These are phyloP conservation scores for Orchesella cincta DNA, from an alignment of 1,140 invertebrate species.

Conservation along the genomic window DNA sequence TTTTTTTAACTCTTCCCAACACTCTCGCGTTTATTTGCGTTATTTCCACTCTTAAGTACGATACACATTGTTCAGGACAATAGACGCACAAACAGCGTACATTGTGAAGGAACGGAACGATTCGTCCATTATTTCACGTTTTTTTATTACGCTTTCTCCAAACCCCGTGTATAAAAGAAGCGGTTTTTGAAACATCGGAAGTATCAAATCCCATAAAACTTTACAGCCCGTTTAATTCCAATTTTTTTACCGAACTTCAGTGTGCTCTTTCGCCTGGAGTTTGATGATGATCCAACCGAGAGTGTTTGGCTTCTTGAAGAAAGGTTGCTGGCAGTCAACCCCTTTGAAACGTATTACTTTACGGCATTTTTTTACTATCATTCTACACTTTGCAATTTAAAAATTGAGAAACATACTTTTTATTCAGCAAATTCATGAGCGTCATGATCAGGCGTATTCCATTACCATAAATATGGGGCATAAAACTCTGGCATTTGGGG, in stretches of 20 bases:
- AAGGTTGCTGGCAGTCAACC: background rate
- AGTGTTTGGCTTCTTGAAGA: background rate
- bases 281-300: background rate
- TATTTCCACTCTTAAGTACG: no score
- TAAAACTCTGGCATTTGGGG: background rate
- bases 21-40: background rate
- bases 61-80: no score
- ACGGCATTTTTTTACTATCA: background rate
- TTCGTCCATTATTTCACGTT: background rate
- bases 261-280: background rate
- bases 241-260: background rate
- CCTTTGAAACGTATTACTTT: background rate
- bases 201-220: slow-evolving; percentile 29
- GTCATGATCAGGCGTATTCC: background rate
- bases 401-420: background rate
- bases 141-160: background rate
- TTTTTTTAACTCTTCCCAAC: background rate
- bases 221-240: slow-evolving; percentile 27
- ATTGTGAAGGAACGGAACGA: background rate
- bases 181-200: background rate
- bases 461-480: background rate
- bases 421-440: background rate
- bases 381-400: background rate
- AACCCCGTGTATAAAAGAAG: background rate
- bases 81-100: background rate